These are phyloP conservation scores for Physeter macrocephalus DNA, from an alignment of 2,113 vertebrate genomes.

Conservation along the genomic window DNA sequence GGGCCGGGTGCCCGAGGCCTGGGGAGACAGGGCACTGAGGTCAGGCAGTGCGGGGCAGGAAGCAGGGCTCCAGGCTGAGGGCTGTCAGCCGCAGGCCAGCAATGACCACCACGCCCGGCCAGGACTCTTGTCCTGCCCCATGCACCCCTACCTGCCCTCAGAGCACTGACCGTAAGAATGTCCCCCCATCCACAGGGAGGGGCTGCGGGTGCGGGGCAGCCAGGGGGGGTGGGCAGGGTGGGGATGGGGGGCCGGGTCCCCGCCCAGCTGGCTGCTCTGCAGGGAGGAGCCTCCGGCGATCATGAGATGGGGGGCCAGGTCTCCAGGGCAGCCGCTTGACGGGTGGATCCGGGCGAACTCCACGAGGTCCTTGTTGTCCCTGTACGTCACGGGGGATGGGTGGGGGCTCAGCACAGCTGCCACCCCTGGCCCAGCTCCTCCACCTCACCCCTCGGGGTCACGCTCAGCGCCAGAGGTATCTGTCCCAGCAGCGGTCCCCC, in stretches of 20 bases:
- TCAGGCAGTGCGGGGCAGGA: neutral
- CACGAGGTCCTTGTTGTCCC: conserved; percentile 95
- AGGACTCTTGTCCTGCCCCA: accelerated
- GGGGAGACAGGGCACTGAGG: neutral
- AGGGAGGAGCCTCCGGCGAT: conserved; percentile 89
- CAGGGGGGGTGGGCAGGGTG: conserved; percentile 94
- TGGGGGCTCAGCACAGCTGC: neutral
- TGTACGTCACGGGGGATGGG: conserved; percentile 47
- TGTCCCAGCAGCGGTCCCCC: neutral
- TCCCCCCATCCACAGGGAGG: conserved; percentile 97
- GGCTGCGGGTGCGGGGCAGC: conserved; percentile 95
- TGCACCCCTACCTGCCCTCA: accelerated
- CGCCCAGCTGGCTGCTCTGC: conserved; percentile 89
- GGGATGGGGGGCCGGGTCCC: conserved; percentile 84
- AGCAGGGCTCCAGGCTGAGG: neutral
- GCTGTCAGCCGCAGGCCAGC: neutral
- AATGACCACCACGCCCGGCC: neutral
- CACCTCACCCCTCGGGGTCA: neutral
- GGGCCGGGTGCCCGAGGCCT: conserved; percentile 93
- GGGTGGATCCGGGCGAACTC: conserved; percentile 94
- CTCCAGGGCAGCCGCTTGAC: conserved; percentile 90
- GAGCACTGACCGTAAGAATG: conserved; percentile 92
- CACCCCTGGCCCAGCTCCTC: accelerated
- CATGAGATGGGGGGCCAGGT: conserved; percentile 93
- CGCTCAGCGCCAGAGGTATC: accelerated